These are phyloP conservation scores for Eulemur albifrons DNA, from an alignment of 2,797 vertebrate species.

Conservation along the genomic window DNA sequence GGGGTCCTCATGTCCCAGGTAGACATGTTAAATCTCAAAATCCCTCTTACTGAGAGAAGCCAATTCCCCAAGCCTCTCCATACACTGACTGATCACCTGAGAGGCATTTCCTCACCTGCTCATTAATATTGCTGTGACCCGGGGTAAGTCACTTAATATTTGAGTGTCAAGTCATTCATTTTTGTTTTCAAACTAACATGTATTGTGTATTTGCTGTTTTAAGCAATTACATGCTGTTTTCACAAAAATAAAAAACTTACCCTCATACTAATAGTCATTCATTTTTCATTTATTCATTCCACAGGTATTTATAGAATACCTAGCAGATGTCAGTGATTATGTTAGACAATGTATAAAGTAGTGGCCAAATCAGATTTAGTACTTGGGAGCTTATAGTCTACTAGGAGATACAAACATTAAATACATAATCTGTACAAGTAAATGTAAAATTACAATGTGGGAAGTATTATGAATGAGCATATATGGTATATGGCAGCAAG, in stretches of 20 bases:
- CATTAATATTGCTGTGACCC: not conserved
- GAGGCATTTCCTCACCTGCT: not conserved
- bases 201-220: slow-evolving; percentile 7
- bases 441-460: not conserved
- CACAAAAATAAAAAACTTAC: not conserved
- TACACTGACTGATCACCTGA: not conserved
- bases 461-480: not conserved
- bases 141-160: not conserved
- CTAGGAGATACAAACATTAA: not conserved
- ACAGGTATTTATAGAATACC: not conserved
- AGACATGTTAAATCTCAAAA: not conserved
- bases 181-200: not conserved
- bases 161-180: not conserved
- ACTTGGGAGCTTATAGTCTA: not conserved
- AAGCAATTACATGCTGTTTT: not conserved
- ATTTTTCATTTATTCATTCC: not conserved
- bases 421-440: not conserved
- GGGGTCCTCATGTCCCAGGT: not conserved
- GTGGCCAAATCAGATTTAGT: not conserved
- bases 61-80: not conserved
- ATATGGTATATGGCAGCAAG: not conserved
- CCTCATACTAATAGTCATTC: not conserved
- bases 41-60: not conserved
- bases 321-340: not conserved
- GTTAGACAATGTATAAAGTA: not conserved